Evolutionary conservation across 2,888 invertebrate genomes (phyloP), one percentile per base, ranked within the genome.

Genomic region (Dione vanillae): DNA sequence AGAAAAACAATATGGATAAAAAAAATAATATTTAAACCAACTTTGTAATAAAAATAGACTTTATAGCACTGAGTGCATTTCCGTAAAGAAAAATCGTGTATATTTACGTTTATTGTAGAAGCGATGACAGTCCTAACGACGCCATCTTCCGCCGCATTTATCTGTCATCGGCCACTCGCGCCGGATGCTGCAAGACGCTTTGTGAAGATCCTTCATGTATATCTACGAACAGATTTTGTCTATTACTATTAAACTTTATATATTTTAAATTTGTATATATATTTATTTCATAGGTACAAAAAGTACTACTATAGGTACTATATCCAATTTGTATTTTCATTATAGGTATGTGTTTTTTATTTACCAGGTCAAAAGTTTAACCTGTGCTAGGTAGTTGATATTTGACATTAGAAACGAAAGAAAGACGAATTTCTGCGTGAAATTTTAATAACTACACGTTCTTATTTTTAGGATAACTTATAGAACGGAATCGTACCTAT

Each of bases 91-190:
- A 85, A 84, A 83, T 79, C 74, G 74, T 76, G 78, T 86, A 85
- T 88, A 86, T 88, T 88, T 88, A 87, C 79, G 74, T 79, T 79
- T 77, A 77, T 76, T 76, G 77, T 70, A 75, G 78, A 76, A 84
- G 85, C 86, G 92, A 88, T 84, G 92, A 92, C 92, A 91, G 90
- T 85, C 78, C 81, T 89, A 91, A 91, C 91, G 90, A 79, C 87
- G 85, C 84, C 81, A 84, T 86, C 90, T 88, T 92, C 92, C 92
- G 88, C 86, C 80, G 83, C 90, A 84, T 91, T 86, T 90, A 85
- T 92, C 91, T 85, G 84, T 92, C 92, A 83, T 70, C 90, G 81
- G 76, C 71, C 81, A 76, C 83, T 84, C 85, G 80, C 84, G 83
- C 89, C 92, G 91, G 91, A 92, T 92, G 90, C 91, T 78, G 75